These are phyloP conservation scores for Colius striatus DNA, from an alignment of 2,113 vertebrate genomes.

Conservation along the genomic window DNA sequence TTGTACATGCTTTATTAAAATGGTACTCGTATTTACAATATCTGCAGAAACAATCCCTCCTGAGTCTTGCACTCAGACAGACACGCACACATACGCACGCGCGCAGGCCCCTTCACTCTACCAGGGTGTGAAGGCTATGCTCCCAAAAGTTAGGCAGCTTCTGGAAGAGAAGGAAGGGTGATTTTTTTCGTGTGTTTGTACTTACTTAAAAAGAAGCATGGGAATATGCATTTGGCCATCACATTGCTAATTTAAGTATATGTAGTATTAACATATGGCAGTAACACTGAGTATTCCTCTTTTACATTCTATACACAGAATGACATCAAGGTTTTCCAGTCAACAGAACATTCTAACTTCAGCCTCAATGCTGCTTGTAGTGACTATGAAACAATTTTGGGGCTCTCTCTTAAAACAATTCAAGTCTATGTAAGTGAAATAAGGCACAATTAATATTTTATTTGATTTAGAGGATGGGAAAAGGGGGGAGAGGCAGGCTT, in stretches of 20 bases:
- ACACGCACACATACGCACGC: conserved; percentile 67
- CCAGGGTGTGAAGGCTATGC: conserved; percentile 65
- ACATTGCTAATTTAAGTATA: conserved; percentile 84
- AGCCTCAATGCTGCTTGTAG: conserved; percentile 80
- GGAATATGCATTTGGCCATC: conserved; percentile 86
- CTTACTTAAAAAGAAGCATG: conserved; percentile 74
- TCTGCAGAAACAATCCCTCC: conserved; percentile 83
- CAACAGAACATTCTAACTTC: conserved; percentile 80
- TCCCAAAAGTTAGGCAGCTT: conserved; percentile 74
- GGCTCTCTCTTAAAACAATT: conserved; percentile 82
- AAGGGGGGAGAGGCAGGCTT: conserved; percentile 74
- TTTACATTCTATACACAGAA: conserved; percentile 90
- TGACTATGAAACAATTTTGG: conserved; percentile 74
- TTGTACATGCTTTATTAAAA: conserved; percentile 99
- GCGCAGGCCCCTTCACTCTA: conserved; percentile 58
- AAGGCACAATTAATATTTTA: conserved; percentile 97
- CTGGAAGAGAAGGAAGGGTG: conserved; percentile 70
- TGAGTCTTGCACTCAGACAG: conserved; percentile 73
- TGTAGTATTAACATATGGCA: conserved; percentile 92
- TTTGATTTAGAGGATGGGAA: conserved; percentile 75
- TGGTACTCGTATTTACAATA: conserved; percentile 93
- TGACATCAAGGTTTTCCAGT: conserved; percentile 80
- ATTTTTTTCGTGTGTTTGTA: conserved; percentile 63
- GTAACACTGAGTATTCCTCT: conserved; percentile 94
- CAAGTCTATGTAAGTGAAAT: conserved; percentile 90